Percentiles rank a stretch among this genome's conserved stretches.
Conservation (phyloP, 2,113 vertebrate genomes). For the Saguinus imperator region DNA sequence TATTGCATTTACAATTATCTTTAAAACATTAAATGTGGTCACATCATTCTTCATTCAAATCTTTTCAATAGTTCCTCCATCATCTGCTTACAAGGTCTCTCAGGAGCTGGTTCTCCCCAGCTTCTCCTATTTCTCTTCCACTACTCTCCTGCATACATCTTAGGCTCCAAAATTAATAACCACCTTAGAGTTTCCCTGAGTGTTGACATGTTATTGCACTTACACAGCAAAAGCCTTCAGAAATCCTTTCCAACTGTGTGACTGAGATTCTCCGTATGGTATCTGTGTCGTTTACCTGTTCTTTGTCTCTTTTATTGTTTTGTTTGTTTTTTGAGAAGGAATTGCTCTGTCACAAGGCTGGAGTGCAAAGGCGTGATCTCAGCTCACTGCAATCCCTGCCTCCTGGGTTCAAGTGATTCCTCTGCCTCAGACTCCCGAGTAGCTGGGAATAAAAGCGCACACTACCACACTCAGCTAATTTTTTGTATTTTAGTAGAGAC, state of each 20-base stretch:
- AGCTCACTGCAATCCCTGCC: too few relatives aligned
- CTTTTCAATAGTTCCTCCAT: not conserved
- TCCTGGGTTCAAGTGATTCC: too few relatives aligned
- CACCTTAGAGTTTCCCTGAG: not conserved
- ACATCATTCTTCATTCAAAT: not conserved
- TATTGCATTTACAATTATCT: not conserved
- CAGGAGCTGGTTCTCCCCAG: not conserved
- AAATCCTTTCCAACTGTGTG: not conserved
- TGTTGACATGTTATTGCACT: not conserved
- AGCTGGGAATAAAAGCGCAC: too few relatives aligned
- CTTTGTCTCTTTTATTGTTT: too few relatives aligned
- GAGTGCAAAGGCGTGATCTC: too few relatives aligned
- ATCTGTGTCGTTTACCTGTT: not conserved
- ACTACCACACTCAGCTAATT: too few relatives aligned
- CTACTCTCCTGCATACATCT: not conserved
- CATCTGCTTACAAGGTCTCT: not conserved
- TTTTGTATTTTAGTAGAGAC: too few relatives aligned
- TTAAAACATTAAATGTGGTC: not conserved
- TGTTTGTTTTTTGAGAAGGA: too few relatives aligned
- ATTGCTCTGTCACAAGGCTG: too few relatives aligned
- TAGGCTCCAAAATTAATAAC: not conserved
- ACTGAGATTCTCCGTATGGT: not conserved
- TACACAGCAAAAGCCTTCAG: not conserved
- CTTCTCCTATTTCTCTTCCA: not conserved
- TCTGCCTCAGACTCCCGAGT: too few relatives aligned